These are phyloP conservation scores for Ploceus nigricollis DNA, from an alignment of 2,113 vertebrate genomes.

Conservation along the genomic window DNA sequence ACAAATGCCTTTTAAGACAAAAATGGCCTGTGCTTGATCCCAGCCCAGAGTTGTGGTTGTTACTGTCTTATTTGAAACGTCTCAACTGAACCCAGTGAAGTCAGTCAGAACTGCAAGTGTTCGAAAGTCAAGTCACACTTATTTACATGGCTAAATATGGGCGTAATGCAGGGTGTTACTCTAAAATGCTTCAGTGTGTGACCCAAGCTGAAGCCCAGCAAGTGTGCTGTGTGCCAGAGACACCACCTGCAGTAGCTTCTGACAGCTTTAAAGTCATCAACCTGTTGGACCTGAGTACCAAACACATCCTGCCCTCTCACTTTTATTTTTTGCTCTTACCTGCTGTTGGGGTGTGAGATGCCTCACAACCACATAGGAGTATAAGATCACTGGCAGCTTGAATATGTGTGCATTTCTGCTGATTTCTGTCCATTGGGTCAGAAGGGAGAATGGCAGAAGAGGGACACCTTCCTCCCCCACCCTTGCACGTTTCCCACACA, in stretches of 20 bases:
- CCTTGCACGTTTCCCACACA: accelerated
- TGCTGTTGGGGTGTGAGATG: not conserved
- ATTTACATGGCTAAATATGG: slow-evolving; percentile 47
- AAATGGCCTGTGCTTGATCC: not conserved
- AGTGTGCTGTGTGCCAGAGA: not conserved
- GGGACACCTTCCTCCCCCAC: not conserved
- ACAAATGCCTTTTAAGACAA: slow-evolving; percentile 59
- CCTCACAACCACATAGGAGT: accelerated
- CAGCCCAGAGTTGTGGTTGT: not conserved
- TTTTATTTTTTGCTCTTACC: not conserved
- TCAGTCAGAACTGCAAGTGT: not conserved
- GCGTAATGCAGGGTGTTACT: not conserved
- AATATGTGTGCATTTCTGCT: not conserved
- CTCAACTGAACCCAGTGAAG: not conserved
- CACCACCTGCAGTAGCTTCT: not conserved
- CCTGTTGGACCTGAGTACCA: not conserved
- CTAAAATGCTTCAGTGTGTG: not conserved
- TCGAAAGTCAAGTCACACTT: not conserved
- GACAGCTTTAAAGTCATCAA: not conserved
- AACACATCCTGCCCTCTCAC: not conserved
- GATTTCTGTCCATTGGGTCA: not conserved
- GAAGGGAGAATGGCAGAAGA: not conserved
- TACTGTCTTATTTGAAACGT: not conserved
- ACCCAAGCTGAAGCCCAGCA: not conserved
- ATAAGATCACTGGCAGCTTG: not conserved